These are phyloP conservation scores for Campoplex capitator DNA, from an alignment of 2,888 invertebrate genomes.

Conservation along the genomic window DNA sequence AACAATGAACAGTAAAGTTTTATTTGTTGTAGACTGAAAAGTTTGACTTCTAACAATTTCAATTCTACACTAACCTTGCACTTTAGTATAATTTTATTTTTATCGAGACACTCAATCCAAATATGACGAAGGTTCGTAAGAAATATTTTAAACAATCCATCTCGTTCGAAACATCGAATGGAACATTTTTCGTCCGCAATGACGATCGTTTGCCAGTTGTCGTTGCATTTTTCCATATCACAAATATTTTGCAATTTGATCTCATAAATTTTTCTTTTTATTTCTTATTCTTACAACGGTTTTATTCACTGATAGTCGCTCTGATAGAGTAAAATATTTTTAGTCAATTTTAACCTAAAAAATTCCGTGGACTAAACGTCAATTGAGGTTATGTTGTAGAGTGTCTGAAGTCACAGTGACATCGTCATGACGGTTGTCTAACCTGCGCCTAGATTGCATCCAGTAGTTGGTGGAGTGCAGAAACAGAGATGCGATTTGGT, in stretches of 20 bases:
- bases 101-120: constrained; percentile 58
- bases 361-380: neutral
- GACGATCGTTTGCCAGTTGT: constrained; percentile 48
- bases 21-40: neutral
- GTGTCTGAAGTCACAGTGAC: neutral
- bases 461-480: no score
- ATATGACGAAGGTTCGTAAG: constrained; percentile 55
- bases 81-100: constrained; percentile 68
- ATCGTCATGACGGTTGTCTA: no score
- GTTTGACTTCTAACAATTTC: neutral
- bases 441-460: no score
- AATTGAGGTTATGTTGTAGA: neutral
- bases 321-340: neutral
- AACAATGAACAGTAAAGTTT: neutral
- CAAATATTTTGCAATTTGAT: neutral
- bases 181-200: constrained; percentile 32
- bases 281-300: neutral
- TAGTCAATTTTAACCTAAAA: constrained; percentile 25
- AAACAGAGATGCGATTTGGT: no score
- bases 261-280: constrained; percentile 4
- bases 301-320: neutral
- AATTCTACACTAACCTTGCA: constrained; percentile 72
- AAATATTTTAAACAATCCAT: constrained; percentile 43
- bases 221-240: neutral
- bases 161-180: constrained; percentile 13